Evolutionary conservation across 2,888 invertebrate genomes (phyloP).

Genomic region (Mesorhabditis spiculigera): DNA sequence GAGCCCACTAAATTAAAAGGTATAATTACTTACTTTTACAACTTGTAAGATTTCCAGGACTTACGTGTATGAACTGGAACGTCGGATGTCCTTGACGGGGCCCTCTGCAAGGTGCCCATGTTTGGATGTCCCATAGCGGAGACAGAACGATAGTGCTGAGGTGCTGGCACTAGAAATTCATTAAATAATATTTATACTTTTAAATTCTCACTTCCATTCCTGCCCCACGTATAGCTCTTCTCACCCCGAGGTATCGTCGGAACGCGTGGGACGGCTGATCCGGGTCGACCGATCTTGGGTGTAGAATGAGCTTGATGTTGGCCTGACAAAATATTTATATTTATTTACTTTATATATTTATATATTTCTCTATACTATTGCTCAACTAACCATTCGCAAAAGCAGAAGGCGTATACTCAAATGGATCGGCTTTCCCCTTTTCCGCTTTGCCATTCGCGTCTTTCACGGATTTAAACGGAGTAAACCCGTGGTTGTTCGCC

Average conservation of each 20-base stretch:
- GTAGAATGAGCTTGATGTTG: neutral
- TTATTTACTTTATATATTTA: neutral
- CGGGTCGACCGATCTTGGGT: conserved; percentile 1
- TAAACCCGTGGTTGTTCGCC: neutral
- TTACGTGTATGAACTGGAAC: neutral
- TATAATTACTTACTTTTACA: neutral
- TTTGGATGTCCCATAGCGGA: conserved; percentile 2
- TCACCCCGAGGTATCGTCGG: neutral
- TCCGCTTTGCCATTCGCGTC: neutral
- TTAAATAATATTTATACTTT: no score
- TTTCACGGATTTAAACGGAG: neutral
- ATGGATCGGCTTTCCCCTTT: neutral
- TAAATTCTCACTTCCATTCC: no score
- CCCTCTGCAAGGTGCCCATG: neutral
- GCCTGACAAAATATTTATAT: neutral
- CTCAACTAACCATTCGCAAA: neutral
- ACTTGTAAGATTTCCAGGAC: no score
- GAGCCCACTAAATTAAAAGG: neutral
- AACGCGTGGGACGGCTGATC: neutral
- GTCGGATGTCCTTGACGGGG: neutral
- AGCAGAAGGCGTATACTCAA: neutral
- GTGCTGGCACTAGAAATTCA: neutral
- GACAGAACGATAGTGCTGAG: conserved; percentile 1
- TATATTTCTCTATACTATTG: neutral
- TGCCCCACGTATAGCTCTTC: neutral